These are phyloP conservation scores for Folsomia candida DNA, from an alignment of 2,888 invertebrate species.

Conservation along the genomic window DNA sequence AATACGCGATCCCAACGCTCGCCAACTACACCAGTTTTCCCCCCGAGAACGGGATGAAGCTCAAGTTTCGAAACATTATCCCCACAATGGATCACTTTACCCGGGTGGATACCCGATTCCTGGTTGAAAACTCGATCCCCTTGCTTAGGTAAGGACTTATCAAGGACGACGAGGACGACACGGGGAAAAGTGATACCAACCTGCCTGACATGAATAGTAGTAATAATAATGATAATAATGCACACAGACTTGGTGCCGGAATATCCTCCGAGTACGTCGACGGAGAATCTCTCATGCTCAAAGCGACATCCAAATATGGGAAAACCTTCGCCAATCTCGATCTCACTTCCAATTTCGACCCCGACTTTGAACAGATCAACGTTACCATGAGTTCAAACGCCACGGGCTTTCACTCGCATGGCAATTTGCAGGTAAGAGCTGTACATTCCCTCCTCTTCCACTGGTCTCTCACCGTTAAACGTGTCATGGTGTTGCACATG, in stretches of 20 bases:
- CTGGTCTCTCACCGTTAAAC: background rate
- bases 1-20: conserved; percentile 27
- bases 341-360: conserved; percentile 21
- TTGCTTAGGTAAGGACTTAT: conserved; percentile 5
- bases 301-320: conserved; percentile 16
- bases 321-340: conserved; percentile 9
- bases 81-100: conserved; percentile 34
- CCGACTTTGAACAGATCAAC: conserved; percentile 13
- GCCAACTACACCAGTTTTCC: conserved; percentile 12
- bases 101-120: conserved; percentile 34
- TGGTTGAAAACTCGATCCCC: conserved; percentile 21
- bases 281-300: conserved; percentile 10
- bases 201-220: too few relatives aligned
- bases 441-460: background rate
- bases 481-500: background rate
- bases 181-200: background rate
- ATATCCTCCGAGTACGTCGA: conserved; percentile 14
- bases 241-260: conserved; percentile 20
- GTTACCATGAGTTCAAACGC: conserved; percentile 11
- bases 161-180: too few relatives aligned
- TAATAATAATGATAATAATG: background rate
- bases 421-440: conserved; percentile 19
- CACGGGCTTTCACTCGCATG: conserved; percentile 4
- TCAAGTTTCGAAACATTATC: conserved; percentile 44
- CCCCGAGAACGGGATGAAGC: conserved; percentile 36